Evolutionary conservation across 2,888 invertebrate genomes (phyloP).

Genomic region (Caenorhabditis sp.): DNA sequence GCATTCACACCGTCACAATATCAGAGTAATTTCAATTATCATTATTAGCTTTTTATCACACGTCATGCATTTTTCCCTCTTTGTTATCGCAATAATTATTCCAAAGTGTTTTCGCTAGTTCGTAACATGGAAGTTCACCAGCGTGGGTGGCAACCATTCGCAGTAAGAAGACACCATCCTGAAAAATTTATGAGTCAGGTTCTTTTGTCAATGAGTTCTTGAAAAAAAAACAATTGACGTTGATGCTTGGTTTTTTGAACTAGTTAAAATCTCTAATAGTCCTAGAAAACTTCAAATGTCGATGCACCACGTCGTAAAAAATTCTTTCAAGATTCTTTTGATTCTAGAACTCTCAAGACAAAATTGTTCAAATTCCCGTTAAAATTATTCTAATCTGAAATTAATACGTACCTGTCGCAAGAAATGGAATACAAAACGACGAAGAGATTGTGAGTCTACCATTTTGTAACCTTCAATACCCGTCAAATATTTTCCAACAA

Average conservation of each 20-base stretch:
- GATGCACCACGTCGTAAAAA: too few relatives aligned
- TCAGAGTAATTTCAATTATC: not conserved
- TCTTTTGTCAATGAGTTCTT: not conserved
- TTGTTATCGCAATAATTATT: constrained; percentile 70
- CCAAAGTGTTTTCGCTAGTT: constrained; percentile 70
- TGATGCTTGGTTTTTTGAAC: not conserved
- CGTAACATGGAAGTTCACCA: constrained; percentile 71
- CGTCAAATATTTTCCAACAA: constrained; percentile 71
- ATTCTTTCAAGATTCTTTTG: too few relatives aligned
- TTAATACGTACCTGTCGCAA: constrained; percentile 55
- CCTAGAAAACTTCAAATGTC: too few relatives aligned
- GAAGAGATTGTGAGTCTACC: constrained; percentile 70
- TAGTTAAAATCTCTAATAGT: too few relatives aligned
- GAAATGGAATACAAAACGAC: constrained; percentile 70
- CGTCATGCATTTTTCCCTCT: constrained; percentile 71
- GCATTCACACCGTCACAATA: constrained; percentile 6
- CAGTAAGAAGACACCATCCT: constrained; percentile 71
- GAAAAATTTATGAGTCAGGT: constrained; percentile 9
- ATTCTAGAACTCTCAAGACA: too few relatives aligned
- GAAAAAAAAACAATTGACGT: not conserved
- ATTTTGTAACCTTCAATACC: constrained; percentile 72
- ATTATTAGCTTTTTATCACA: constrained; percentile 39
- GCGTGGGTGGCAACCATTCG: constrained; percentile 71
- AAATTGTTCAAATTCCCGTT: too few relatives aligned
- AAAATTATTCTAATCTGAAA: not conserved